Percentiles rank a stretch among this genome's conserved stretches.
These are phyloP conservation scores for Pseudopodoces humilis DNA, from an alignment of 2,113 vertebrate genomes.

Conservation along the genomic window DNA sequence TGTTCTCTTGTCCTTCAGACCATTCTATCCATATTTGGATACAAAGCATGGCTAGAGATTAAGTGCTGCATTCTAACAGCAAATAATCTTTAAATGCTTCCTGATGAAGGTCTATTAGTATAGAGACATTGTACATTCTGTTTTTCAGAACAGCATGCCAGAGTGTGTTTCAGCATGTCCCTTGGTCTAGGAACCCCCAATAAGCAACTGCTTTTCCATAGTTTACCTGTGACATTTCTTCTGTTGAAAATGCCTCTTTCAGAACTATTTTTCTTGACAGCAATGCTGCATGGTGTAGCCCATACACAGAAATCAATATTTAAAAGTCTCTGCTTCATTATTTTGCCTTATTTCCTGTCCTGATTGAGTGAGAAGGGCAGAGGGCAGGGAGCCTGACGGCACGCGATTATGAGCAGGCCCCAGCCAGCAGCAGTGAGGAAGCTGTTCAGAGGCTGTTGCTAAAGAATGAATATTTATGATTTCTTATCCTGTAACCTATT, in stretches of 20 bases:
- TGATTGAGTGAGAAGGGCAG: not conserved
- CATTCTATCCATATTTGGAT: not conserved
- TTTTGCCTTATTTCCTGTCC: not conserved
- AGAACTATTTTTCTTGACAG: not conserved
- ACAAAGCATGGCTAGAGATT: not conserved
- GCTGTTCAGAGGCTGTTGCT: not conserved
- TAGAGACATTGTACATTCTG: not conserved
- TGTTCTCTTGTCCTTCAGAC: not conserved
- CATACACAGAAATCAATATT: slow-evolving; percentile 28
- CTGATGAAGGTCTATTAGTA: not conserved
- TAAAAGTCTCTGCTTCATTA: slow-evolving; percentile 23
- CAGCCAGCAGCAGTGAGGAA: not conserved
- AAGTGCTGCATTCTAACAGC: not conserved
- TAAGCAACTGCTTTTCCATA: not conserved
- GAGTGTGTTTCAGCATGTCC: not conserved
- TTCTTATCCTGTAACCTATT: slow-evolving; percentile 34
- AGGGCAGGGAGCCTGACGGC: not conserved
- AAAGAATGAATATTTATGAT: slow-evolving; percentile 47
- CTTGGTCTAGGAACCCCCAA: not conserved
- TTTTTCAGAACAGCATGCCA: not conserved
- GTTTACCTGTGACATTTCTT: not conserved
- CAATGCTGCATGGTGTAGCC: not conserved
- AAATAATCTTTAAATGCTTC: not conserved
- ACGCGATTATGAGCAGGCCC: not conserved
- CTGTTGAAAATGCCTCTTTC: not conserved